These are phyloP conservation scores for Peromyscus leucopus DNA, from an alignment of 2,113 vertebrate species.

Conservation along the genomic window DNA sequence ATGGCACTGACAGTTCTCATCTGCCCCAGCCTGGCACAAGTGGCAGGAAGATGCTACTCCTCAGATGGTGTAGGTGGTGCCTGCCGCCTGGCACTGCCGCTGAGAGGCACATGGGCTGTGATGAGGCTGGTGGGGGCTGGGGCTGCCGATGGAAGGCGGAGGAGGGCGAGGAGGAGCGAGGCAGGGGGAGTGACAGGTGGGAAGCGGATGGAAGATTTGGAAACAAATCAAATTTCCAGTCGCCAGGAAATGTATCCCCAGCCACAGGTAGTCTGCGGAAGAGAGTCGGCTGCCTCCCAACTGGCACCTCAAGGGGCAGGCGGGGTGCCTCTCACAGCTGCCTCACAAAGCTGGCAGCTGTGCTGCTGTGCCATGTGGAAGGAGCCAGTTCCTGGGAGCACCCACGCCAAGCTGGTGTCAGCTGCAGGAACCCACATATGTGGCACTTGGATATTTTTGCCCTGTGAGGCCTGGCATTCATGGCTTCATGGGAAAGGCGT, in stretches of 20 bases:
- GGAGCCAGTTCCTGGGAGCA: not conserved
- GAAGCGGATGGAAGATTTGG: not conserved
- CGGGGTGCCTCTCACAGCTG: not conserved
- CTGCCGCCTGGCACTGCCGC: not conserved
- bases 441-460: not conserved
- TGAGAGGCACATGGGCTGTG: not conserved
- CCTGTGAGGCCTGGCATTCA: not conserved
- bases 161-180: not conserved
- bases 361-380: not conserved
- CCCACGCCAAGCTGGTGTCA: constrained; percentile 15
- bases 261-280: constrained; percentile 35
- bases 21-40: not conserved
- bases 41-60: not conserved
- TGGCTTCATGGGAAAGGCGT: not conserved
- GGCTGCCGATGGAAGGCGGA: not conserved
- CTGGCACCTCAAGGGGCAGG: not conserved
- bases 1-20: not conserved
- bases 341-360: constrained; percentile 22
- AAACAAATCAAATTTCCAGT: not conserved
- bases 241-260: not conserved
- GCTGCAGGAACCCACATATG: not conserved
- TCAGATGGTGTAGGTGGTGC: not conserved
- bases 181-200: not conserved
- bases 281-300: not conserved
- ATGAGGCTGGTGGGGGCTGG: not conserved